Conservation (phyloP, 2,113 vertebrate species). For the Rhinolophus ferrumequinum region DNA sequence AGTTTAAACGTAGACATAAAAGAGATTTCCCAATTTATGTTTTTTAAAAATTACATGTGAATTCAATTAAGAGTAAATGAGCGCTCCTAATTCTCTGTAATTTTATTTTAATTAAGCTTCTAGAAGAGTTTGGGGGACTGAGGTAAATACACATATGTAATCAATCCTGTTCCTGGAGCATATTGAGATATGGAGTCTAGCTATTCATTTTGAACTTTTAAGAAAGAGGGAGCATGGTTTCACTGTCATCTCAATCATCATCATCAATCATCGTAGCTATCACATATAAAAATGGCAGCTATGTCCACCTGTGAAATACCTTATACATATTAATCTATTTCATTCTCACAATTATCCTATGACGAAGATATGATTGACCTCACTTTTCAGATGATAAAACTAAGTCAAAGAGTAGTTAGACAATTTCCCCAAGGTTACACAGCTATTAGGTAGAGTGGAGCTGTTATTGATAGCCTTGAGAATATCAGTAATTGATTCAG, state of each 20-base stretch:
- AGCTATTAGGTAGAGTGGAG: not conserved
- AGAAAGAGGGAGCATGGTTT: not conserved
- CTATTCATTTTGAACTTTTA: not conserved
- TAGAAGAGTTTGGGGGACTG: not conserved
- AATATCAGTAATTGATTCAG: not conserved
- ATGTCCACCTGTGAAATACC: not conserved
- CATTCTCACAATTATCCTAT: constrained; percentile 6
- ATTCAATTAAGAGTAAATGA: not conserved
- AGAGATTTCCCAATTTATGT: not conserved
- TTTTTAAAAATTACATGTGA: not conserved
- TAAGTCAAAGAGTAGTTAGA: not conserved
- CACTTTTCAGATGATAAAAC: constrained; percentile 22
- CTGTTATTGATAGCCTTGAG: constrained; percentile 29
- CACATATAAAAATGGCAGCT: not conserved
- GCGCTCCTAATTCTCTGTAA: not conserved
- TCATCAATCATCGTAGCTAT: not conserved
- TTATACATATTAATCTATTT: not conserved
- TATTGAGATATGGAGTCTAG: not conserved
- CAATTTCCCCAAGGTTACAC: not conserved
- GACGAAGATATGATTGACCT: not conserved
- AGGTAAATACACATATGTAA: not conserved
- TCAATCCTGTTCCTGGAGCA: not conserved
- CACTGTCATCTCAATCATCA: not conserved
- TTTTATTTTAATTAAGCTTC: constrained; percentile 14
- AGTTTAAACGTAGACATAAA: not conserved